Conservation (phyloP, 2,797 vertebrate genomes). For the Melanotaenia nigrans region DNA sequence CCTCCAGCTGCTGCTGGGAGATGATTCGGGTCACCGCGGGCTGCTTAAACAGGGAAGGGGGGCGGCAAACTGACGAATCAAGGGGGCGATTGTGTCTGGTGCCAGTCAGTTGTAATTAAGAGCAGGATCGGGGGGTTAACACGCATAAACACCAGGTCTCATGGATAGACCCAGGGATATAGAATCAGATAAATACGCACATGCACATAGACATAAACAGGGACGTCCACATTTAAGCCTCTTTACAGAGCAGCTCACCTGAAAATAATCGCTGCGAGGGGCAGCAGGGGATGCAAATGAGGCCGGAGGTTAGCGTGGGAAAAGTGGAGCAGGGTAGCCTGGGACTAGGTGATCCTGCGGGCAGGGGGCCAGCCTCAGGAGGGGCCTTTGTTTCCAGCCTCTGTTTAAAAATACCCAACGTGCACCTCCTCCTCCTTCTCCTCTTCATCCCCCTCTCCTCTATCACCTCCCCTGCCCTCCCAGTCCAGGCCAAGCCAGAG, state of each 20-base stretch:
- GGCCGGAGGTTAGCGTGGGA: constrained; percentile 98
- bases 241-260: constrained; percentile 99
- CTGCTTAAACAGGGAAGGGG: constrained; percentile 78
- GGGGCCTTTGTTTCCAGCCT: constrained; percentile 91
- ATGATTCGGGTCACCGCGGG: constrained; percentile 94
- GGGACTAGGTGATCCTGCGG: constrained; percentile 96
- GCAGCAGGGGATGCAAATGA: constrained; percentile 95
- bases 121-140: constrained; percentile 85
- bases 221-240: constrained; percentile 70
- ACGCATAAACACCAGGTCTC: constrained; percentile 38
- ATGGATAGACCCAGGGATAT: constrained; percentile 53
- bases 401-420: constrained; percentile 76
- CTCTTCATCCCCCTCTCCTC: constrained; percentile 51
- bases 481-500: constrained; percentile 76
- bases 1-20: constrained; percentile 89
- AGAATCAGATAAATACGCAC: constrained; percentile 54
- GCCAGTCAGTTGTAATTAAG: constrained; percentile 99
- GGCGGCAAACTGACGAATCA: constrained; percentile 89
- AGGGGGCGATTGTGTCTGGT: constrained; percentile 97
- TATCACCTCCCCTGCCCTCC: constrained; percentile 83
- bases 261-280: constrained; percentile 97
- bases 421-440: constrained; percentile 56
- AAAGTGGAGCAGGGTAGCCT: constrained; percentile 90
- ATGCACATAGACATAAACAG: constrained; percentile 31
- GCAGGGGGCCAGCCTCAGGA: constrained; percentile 93